phyloP scores from a whole-genome alignment of 2,797 vertebrate species.

The Cottoperca gobio region DNA sequence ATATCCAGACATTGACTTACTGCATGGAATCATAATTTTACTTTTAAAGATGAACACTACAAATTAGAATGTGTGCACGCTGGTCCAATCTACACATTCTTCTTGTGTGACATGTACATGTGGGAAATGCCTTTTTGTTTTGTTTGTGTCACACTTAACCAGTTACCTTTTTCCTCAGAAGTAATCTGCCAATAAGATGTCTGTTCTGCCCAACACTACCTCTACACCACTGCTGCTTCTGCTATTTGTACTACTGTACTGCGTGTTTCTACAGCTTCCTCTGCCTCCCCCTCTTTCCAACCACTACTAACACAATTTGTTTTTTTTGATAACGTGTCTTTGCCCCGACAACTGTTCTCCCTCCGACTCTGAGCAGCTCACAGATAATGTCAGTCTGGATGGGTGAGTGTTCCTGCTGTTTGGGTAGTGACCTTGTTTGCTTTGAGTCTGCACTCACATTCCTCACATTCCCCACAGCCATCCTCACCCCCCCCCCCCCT shows the following conservation, averaged over 20 bases:
- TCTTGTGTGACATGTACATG: too few species aligned
- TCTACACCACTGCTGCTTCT: background rate
- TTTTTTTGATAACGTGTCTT: background rate
- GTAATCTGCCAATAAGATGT: background rate
- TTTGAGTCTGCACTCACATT: slow-evolving; percentile 69
- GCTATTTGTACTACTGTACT: background rate
- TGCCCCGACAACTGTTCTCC: background rate
- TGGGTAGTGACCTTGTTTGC: slow-evolving; percentile 61
- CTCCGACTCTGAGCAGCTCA: background rate
- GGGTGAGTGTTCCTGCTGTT: slow-evolving; percentile 46
- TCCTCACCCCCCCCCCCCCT: background rate
- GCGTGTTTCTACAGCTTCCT: background rate
- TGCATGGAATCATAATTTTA: too few species aligned
- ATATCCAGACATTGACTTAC: too few species aligned
- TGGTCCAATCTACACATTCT: too few species aligned
- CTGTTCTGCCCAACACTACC: background rate
- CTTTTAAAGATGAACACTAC: too few species aligned
- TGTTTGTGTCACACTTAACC: background rate
- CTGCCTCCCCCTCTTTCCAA: background rate
- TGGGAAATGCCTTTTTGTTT: too few species aligned
- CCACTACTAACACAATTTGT: background rate
- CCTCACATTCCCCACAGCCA: slow-evolving; percentile 24
- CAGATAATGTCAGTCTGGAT: slow-evolving; percentile 16
- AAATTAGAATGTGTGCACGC: too few species aligned
- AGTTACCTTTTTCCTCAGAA: background rate